phyloP scores from a whole-genome alignment of 2,797 vertebrate genomes.

The Adelosebastes latens region DNA sequence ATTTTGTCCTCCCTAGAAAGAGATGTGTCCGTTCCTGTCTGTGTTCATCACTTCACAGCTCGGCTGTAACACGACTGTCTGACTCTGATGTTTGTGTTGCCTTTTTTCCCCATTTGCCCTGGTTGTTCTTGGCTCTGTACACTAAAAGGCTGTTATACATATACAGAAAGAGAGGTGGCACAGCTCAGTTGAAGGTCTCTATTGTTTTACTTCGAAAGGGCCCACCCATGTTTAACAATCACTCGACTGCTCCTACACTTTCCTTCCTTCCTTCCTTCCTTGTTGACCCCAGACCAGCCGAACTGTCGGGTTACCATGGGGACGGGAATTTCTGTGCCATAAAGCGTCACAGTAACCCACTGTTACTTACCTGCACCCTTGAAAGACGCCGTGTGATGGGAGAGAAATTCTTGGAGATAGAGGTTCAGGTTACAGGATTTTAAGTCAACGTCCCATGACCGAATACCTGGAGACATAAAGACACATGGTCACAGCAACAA shows the following conservation, averaged over 20 bases:
- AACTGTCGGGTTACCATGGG: constrained; percentile 43
- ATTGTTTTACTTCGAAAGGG: constrained; percentile 60
- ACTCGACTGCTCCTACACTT: constrained; percentile 41
- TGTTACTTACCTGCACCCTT: constrained; percentile 81
- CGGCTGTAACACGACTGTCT: not conserved
- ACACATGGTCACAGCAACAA: not conserved
- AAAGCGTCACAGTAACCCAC: not conserved
- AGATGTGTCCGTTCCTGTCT: constrained; percentile 17
- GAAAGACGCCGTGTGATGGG: constrained; percentile 88
- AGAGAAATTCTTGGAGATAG: constrained; percentile 90
- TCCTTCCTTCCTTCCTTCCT: constrained; percentile 77
- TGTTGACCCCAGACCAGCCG: constrained; percentile 23
- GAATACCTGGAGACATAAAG: constrained; percentile 80
- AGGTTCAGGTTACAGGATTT: constrained; percentile 87
- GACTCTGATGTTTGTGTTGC: constrained; percentile 15
- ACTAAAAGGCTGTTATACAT: not conserved
- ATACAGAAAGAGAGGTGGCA: constrained; percentile 24
- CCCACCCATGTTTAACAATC: constrained; percentile 76
- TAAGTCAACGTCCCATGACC: constrained; percentile 91
- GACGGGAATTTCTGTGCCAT: not conserved
- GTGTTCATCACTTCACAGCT: constrained; percentile 10
- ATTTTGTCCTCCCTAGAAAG: not conserved
- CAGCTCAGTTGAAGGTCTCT: constrained; percentile 5
- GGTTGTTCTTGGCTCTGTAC: not conserved
- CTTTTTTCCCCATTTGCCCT: not conserved